phyloP scores from a whole-genome alignment of 1,140 invertebrate genomes.

The Tetranychus urticae region DNA sequence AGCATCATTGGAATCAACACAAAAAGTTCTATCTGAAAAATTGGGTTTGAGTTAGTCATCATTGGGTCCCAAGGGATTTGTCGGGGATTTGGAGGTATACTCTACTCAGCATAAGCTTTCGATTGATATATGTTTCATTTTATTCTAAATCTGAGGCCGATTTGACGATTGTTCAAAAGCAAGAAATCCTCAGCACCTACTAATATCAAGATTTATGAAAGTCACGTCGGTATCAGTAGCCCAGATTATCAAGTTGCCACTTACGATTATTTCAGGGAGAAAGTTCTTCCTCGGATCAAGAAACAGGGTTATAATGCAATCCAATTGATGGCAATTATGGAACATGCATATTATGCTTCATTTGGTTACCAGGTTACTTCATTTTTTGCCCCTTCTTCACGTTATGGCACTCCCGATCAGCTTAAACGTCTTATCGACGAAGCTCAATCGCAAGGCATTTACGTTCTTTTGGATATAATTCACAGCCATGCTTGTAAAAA shows the following conservation, averaged over 20 bases:
- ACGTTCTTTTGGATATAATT: conserved; percentile 81
- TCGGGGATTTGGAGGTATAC: too few species aligned
- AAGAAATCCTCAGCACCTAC: conserved; percentile 44
- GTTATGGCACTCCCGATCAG: conserved; percentile 80
- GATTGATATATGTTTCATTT: too few species aligned
- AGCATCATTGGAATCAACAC: too few species aligned
- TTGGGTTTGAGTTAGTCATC: too few species aligned
- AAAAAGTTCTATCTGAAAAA: too few species aligned
- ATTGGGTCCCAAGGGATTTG: too few species aligned
- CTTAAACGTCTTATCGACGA: conserved; percentile 77
- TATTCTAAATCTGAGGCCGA: too few species aligned
- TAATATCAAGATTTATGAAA: conserved; percentile 83
- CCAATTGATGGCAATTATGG: conserved; percentile 98
- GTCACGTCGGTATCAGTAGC: conserved; percentile 92
- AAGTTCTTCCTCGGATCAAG: conserved; percentile 73
- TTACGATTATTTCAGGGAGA: conserved; percentile 72
- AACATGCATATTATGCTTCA: conserved; percentile 97
- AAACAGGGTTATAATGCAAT: conserved; percentile 88
- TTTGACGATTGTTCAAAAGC: conserved; percentile 53
- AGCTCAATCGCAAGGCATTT: conserved; percentile 65
- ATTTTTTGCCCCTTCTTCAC: conserved; percentile 62
- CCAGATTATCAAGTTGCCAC: conserved; percentile 50
- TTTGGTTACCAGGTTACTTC: conserved; percentile 98
- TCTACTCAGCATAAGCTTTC: too few species aligned
- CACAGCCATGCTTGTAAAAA: conserved; percentile 99